phyloP scores from a whole-genome alignment of 2,797 vertebrate species.

The Todus mexicanus region DNA sequence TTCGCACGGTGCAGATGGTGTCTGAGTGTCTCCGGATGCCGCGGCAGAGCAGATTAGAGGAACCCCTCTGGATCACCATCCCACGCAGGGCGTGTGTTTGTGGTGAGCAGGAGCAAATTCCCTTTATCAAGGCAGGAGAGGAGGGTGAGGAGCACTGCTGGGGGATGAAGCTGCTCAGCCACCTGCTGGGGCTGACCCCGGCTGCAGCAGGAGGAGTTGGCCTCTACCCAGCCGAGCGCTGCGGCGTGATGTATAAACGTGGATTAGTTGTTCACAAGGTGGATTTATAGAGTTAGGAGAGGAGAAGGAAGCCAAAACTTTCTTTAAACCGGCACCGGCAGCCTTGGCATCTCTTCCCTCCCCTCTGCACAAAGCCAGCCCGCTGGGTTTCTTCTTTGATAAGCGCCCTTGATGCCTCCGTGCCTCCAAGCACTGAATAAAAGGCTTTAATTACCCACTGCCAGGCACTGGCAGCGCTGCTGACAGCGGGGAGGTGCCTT shows the following conservation, averaged over 20 bases:
- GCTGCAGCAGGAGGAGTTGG: not conserved
- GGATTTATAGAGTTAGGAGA: not conserved
- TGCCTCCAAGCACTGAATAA: conserved; percentile 24
- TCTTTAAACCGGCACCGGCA: not conserved
- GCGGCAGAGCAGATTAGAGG: fast-evolving
- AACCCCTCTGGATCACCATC: fast-evolving
- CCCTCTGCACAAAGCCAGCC: not conserved
- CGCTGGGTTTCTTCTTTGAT: conserved; percentile 31
- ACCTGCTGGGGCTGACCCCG: not conserved
- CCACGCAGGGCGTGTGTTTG: fast-evolving
- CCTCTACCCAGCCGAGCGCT: not conserved
- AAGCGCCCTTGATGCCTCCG: conserved; percentile 18
- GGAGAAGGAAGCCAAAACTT: conserved; percentile 1
- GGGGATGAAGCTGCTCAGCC: not conserved
- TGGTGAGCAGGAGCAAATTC: not conserved
- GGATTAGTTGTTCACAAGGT: not conserved
- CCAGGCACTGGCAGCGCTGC: not conserved
- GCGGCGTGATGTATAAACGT: fast-evolving
- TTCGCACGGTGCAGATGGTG: not conserved
- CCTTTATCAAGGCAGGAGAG: not conserved
- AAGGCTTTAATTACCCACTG: conserved; percentile 61
- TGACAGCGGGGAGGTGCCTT: not conserved
- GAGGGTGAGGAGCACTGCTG: fast-evolving
- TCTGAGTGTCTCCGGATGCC: not conserved
- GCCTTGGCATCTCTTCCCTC: conserved; percentile 11